phyloP scores from a whole-genome alignment of 2,113 vertebrate genomes.

The Platichthys stellatus region DNA sequence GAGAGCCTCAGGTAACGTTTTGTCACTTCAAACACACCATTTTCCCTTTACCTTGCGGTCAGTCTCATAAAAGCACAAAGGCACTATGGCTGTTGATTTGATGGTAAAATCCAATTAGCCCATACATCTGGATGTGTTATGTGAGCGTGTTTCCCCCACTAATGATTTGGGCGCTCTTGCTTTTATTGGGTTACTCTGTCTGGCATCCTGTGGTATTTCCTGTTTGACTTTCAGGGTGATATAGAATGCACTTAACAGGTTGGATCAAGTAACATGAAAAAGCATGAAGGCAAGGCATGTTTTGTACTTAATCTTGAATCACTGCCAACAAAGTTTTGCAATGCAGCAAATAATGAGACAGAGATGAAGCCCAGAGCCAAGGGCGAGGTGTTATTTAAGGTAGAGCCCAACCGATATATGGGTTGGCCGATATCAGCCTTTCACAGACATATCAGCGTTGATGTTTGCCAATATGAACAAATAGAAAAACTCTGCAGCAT shows the following conservation, averaged over 20 bases:
- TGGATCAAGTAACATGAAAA: slow-evolving; percentile 89
- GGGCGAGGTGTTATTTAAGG: slow-evolving; percentile 2
- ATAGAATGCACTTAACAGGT: slow-evolving; percentile 91
- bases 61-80: slow-evolving; percentile 88
- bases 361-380: slow-evolving; percentile 19
- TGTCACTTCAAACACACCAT: slow-evolving; percentile 85
- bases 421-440: too few relatives aligned
- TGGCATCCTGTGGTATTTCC: slow-evolving; percentile 96
- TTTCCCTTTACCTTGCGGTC: slow-evolving; percentile 87
- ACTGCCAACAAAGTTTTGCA: slow-evolving; percentile 63
- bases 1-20: slow-evolving; percentile 82
- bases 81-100: slow-evolving; percentile 88
- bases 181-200: slow-evolving; percentile 96
- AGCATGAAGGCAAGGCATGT: slow-evolving; percentile 86
- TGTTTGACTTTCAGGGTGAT: slow-evolving; percentile 90
- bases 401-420: too few relatives aligned
- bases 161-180: slow-evolving; percentile 91
- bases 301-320: slow-evolving; percentile 78
- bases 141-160: slow-evolving; percentile 89
- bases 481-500: too few relatives aligned
- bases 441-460: too few relatives aligned
- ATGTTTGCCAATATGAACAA: too few relatives aligned
- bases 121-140: slow-evolving; percentile 94
- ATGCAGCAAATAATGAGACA: slow-evolving; percentile 42
- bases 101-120: slow-evolving; percentile 96